Evolutionary conservation across 2,113 vertebrate species (phyloP), one percentile per base, ranked within the genome.

Genomic region (Bufo gargarizans): DNA sequence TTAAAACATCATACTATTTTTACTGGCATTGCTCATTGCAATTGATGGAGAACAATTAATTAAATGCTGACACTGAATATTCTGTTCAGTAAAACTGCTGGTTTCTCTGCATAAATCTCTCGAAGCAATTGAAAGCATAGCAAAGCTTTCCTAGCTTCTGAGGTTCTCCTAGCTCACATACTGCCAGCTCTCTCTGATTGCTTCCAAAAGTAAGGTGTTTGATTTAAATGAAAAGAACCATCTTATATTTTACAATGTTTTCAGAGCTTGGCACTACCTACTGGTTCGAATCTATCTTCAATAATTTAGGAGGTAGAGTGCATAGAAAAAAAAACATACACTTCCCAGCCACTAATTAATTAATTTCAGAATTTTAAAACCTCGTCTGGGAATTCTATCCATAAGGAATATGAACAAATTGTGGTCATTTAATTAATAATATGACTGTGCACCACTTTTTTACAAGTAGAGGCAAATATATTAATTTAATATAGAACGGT

Each of bases 41-140:
- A 69, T 88, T 88, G 87, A 88, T 88, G 87, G 87, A 84, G 87
- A 84, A 88, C 87, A 88, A 88, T 88, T 88, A 88, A 88, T 88
- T 88, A 88, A 88, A 88, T 84, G 87, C 87, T 88, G 87, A 88
- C 87, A 84, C 71, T 84, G 87, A 88, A 88, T 88, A 88, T 88
- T 88, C 87, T 78, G 87, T 84, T 88, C 87, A 84, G 87, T 88
- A 84, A 88, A 88, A 84, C 72, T 84, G 72, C 81, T 88, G 81
- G 65, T 84, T 88, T 77, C 72, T 88, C 58, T 84, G 81, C 87
- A 88, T 88, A 88, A 88, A 88, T 88, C 87, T 88, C 71, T 77
- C 82, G 17, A 33, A 65, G 59, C 71, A 84, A 77, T 78, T 88
- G 82, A 88, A 88, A 65, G 82, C 87, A 78, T 49, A 56, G 74